A percentile compares a stretch with the other conserved stretches of the same genome.
These are phyloP conservation scores for Dynastes grantii DNA, from an alignment of 2,888 invertebrate genomes.

Conservation along the genomic window DNA sequence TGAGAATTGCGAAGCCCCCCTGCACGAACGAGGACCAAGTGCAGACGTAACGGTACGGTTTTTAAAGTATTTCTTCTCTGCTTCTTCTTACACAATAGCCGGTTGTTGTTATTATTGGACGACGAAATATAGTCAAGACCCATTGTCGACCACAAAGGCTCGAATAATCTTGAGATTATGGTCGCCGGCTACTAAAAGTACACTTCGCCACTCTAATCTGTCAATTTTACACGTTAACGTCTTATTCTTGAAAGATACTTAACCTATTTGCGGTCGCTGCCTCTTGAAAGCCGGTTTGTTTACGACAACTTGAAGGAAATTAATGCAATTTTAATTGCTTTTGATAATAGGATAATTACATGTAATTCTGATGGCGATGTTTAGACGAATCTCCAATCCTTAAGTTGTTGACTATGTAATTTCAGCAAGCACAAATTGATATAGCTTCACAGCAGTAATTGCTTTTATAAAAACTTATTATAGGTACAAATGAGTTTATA, in stretches of 20 bases:
- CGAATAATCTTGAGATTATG: slow-evolving; percentile 45
- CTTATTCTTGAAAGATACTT: slow-evolving; percentile 32
- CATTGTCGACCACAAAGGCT: slow-evolving; percentile 43
- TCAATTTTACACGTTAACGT: slow-evolving; percentile 47
- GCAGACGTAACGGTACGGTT: slow-evolving; percentile 65
- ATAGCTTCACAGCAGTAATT: too few species aligned
- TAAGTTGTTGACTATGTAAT: too few species aligned
- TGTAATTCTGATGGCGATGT: too few species aligned
- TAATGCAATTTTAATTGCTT: not conserved
- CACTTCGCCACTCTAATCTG: slow-evolving; percentile 43
- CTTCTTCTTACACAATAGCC: slow-evolving; percentile 45
- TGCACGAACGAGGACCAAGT: slow-evolving; percentile 62
- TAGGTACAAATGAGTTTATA: too few species aligned
- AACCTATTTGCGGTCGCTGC: slow-evolving; percentile 20
- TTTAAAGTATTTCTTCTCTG: slow-evolving; percentile 44
- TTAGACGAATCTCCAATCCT: too few species aligned
- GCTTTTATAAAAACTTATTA: too few species aligned
- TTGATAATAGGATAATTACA: too few species aligned
- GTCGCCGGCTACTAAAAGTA: slow-evolving; percentile 46
- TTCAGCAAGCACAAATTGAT: too few species aligned
- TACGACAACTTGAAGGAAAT: not conserved
- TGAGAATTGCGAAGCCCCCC: slow-evolving; percentile 57
- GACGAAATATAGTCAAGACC: slow-evolving; percentile 38
- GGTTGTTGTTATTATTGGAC: slow-evolving; percentile 47
- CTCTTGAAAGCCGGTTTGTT: slow-evolving; percentile 12